Conservation (phyloP, 1,140 invertebrate species). For the Ylistrum balloti region DNA sequence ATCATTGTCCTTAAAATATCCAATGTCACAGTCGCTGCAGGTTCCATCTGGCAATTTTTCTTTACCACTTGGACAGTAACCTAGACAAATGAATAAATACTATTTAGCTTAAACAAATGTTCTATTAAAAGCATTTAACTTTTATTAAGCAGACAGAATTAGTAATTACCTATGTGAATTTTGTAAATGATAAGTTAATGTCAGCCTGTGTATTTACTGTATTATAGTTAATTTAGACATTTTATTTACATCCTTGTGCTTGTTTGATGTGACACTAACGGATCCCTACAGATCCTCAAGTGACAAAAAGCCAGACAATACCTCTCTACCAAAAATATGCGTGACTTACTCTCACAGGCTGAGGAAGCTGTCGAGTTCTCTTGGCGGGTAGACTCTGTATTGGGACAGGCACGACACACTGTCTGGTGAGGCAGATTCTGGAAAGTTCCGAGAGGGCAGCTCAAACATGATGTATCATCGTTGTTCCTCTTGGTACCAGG, state of each 20-base stretch:
- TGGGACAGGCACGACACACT: conserved; percentile 43
- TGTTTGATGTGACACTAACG: no score
- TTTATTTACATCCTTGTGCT: no score
- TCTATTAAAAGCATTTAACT: no score
- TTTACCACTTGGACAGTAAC: conserved; percentile 56
- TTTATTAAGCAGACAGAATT: no score
- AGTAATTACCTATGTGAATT: no score
- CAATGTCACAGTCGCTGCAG: conserved; percentile 57
- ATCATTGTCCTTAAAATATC: conserved; percentile 67
- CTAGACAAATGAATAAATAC: background rate
- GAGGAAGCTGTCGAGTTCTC: conserved; percentile 21
- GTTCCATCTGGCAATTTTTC: conserved; percentile 55
- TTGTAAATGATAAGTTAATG: no score
- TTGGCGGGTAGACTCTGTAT: conserved; percentile 6
- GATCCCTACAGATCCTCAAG: no score
- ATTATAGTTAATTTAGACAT: no score
- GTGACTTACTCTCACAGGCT: conserved; percentile 55
- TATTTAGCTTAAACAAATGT: no score
- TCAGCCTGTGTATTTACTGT: no score
- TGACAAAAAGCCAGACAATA: no score
- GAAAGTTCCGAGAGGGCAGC: conserved; percentile 60
- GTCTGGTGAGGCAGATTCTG: conserved; percentile 58
- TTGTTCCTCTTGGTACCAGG: conserved; percentile 58
- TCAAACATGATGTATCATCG: conserved; percentile 52
- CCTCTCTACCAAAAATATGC: no score